Base-by-base conservation (phyloP, 2,797 vertebrate genomes). In the Nyctibius grandis region DNA sequence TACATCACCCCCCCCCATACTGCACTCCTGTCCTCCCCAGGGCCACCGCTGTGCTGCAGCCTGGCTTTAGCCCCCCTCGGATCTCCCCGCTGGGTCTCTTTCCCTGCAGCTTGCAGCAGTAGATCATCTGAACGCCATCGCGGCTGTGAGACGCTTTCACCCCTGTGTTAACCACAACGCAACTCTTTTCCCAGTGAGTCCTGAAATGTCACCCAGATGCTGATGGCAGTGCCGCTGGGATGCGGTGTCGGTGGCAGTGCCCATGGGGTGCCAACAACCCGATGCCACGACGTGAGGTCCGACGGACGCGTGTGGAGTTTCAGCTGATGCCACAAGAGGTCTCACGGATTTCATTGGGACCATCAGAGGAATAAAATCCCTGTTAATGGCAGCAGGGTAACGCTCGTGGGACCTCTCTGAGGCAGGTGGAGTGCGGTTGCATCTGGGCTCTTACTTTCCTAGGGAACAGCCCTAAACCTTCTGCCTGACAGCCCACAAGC, bases 271-370 rank as follows among this genome's bases (percentile, higher is more conserved):
- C 17, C 60, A 36, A 5, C 56, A 53, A 2, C 20, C 50, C 70
- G 44, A 23, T 50, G 40, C 7, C 29, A 48, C 0, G 11, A 1
- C 1, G 77, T 1, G 14, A 15, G 19, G 9, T 12, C 48, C 1
- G 67, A 17, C 0, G 33, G 73, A 51, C 1, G 4, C 6, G 3
- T 34, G 10, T 60, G 89, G 90, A 88, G 53, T 94, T 95, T 95
- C 88, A 15, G 76, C 79, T 69, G 23, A 3, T 65, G 85, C 93
- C 95, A 64, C 93, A 85, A 93, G 93, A 92, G 95, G 84, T 93
- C 93, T 91, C 92, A 79, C n/a, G 18, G 88, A 72, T 87, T 91
- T 83, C 83, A 33, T 12, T 31, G 59, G 26, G 51, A 82, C 18
- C 29, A 1, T 23, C 28, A 21, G 31, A 82, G 56, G 36, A 48